phyloP scores from a whole-genome alignment of 2,113 vertebrate genomes.

The Paratilapia polleni region DNA sequence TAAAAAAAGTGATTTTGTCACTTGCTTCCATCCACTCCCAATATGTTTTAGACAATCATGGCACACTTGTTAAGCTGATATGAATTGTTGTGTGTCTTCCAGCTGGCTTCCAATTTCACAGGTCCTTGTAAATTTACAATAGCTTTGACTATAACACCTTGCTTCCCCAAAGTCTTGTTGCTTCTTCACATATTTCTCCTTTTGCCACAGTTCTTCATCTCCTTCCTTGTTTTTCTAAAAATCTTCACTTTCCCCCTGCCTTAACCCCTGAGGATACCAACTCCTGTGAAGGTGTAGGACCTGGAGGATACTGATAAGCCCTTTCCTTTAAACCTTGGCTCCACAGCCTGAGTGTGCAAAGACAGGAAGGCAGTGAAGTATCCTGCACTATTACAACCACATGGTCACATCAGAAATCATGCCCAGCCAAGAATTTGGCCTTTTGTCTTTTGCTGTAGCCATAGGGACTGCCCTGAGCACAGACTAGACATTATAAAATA shows the following conservation, averaged over 20 bases:
- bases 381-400: constrained; percentile 25
- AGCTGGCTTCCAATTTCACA: not conserved
- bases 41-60: not conserved
- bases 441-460: constrained; percentile 32
- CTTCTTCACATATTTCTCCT: constrained; percentile 2
- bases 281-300: constrained; percentile 67
- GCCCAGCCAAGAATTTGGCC: constrained; percentile 18
- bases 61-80: not conserved
- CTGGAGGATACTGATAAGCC: constrained; percentile 81
- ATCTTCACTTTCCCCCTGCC: constrained; percentile 10
- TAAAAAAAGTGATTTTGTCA: not conserved
- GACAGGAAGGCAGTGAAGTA: constrained; percentile 42
- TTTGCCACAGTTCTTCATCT: constrained; percentile 7
- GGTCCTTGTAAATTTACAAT: not conserved
- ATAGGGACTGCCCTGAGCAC: not conserved
- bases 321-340: constrained; percentile 68
- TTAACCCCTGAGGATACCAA: constrained; percentile 35
- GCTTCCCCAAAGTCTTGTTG: constrained; percentile 16
- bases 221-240: not conserved
- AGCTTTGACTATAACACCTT: not conserved
- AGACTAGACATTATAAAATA: not conserved
- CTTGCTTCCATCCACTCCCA: not conserved
- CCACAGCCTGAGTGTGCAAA: constrained; percentile 56
- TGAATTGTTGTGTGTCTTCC: not conserved
- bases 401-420: constrained; percentile 35